Base-by-base conservation (phyloP, 2,888 invertebrate species). In the Pristionchus arcanus region DNA sequence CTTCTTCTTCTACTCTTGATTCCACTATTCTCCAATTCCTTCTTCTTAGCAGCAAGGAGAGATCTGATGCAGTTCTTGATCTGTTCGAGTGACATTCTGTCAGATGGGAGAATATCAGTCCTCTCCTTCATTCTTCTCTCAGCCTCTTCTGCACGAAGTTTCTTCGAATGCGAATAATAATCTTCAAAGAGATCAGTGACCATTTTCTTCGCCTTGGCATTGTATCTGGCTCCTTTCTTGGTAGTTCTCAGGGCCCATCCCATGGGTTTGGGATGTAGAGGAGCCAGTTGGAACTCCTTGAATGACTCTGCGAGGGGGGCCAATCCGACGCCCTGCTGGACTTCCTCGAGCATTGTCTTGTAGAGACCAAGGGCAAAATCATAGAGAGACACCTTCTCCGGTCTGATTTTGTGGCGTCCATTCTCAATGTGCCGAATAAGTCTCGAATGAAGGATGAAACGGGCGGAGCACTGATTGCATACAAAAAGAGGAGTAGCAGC, bases 321-420 rank as follows among this genome's bases (percentile, higher is more conserved):
- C 19, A 77, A 42, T 77, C 77, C 77, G 9, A 77, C 77, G 37
- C 77, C 77, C 25, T 77, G 37, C 13, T 37, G 37, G 9, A 77
- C 37, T 37, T 77, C 42, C 42, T 77, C 77, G 13, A 77, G 25
- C 77, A 77, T 77, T 77, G 42, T 15, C 42, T 77, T 77, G 77
- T 37, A 77, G 15, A 77, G 77, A 21, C 49, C 42, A 42, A 77
- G 77, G 15, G 77, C 77, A 42, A 37, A 31, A 31, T 68, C 68
- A 25, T n/a, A n/a, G n/a, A n/a, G n/a, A n/a, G n/a, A n/a, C n/a
- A n/a, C n/a, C n/a, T n/a, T n/a, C n/a, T n/a, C n/a, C n/a, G n/a
- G n/a, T n/a, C n/a, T n/a, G n/a, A n/a, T n/a, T n/a, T n/a, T n/a
- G n/a, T n/a, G n/a, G n/a, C n/a, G n/a, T n/a, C n/a, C n/a, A n/a